Evolutionary conservation across 2,797 vertebrate genomes (phyloP).

Genomic region (Xenentodon cancila): DNA sequence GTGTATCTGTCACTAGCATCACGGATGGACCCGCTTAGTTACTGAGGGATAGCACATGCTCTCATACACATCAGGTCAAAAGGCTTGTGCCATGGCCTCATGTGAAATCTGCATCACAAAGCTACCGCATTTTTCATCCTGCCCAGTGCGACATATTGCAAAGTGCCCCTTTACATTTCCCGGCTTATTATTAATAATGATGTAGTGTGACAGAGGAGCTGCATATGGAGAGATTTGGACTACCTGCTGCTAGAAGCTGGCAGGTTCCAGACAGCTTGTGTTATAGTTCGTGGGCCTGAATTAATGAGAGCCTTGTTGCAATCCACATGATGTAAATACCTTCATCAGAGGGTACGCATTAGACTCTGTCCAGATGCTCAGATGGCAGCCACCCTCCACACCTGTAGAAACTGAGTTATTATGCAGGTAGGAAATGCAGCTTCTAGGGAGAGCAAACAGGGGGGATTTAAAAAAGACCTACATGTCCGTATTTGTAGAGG

Average conservation of each 20-base stretch:
- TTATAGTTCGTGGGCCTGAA: neutral
- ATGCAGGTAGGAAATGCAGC: neutral
- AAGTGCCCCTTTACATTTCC: slow-evolving; percentile 32
- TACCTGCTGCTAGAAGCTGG: slow-evolving; percentile 54
- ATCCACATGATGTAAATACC: neutral
- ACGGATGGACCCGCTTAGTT: slow-evolving; percentile 44
- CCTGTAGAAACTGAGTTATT: neutral
- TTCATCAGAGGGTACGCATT: neutral
- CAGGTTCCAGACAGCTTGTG: slow-evolving; percentile 32
- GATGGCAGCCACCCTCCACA: neutral
- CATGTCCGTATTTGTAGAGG: too few species aligned
- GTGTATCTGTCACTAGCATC: slow-evolving; percentile 59
- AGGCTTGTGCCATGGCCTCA: neutral
- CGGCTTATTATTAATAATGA: slow-evolving; percentile 14
- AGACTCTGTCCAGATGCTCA: neutral
- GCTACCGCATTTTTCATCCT: neutral
- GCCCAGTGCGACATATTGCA: neutral
- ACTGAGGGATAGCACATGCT: slow-evolving; percentile 27
- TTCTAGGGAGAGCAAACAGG: neutral
- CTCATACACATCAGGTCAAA: slow-evolving; percentile 26
- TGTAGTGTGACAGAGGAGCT: slow-evolving; percentile 21
- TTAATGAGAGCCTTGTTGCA: neutral
- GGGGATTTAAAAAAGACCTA: too few species aligned
- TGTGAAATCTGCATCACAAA: slow-evolving; percentile 9
- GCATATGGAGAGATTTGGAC: slow-evolving; percentile 30